These are phyloP conservation scores for Aegithalos caudatus DNA, from an alignment of 2,113 vertebrate species.

Conservation along the genomic window DNA sequence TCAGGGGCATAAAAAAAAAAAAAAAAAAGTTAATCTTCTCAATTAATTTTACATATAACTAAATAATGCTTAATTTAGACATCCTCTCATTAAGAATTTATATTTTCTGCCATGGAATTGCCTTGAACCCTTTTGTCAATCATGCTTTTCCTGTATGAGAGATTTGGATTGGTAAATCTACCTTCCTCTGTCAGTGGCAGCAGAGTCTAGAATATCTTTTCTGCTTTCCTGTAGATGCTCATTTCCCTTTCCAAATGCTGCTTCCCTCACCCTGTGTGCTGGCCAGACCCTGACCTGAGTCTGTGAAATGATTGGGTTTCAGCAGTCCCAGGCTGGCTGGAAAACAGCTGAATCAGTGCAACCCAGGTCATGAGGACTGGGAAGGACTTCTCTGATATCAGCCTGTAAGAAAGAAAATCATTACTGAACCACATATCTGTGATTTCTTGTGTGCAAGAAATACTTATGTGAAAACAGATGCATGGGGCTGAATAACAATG, in stretches of 20 bases:
- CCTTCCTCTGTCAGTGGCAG: not conserved
- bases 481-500: not conserved
- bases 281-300: not conserved
- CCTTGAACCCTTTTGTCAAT: not conserved
- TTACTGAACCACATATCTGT: not conserved
- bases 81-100: not conserved
- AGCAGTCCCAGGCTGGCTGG: not conserved
- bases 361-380: not conserved
- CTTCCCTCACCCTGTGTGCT: not conserved
- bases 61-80: not conserved
- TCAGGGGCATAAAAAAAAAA: not conserved
- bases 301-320: fast-evolving
- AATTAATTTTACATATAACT: not conserved
- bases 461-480: not conserved
- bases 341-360: not conserved
- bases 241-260: not conserved
- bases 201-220: not conserved
- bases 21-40: not conserved
- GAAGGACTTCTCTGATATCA: not conserved
- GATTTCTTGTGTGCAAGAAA: not conserved
- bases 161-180: not conserved
- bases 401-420: not conserved
- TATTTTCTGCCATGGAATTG: not conserved
- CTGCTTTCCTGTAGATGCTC: not conserved
- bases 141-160: not conserved